These are phyloP conservation scores for Zapus hudsonius DNA, from an alignment of 2,113 vertebrate genomes.

Conservation along the genomic window DNA sequence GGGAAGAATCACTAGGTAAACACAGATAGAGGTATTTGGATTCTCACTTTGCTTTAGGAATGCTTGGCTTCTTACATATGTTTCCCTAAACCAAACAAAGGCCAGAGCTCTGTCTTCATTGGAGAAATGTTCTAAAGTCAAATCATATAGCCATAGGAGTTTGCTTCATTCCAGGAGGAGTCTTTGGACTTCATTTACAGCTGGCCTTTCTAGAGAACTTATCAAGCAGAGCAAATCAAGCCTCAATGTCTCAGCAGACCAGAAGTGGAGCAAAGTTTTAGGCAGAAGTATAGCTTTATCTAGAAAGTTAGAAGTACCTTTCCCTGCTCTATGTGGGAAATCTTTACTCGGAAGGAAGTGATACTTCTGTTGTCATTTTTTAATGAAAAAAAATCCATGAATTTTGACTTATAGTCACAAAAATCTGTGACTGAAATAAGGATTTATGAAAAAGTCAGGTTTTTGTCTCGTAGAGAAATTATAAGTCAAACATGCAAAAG, in stretches of 20 bases:
- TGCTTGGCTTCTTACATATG: not conserved
- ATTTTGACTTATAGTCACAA: not conserved
- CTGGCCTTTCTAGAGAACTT: not conserved
- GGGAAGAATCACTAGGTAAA: constrained; percentile 31
- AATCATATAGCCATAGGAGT: not conserved
- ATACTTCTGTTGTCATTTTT: not conserved
- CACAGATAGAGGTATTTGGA: not conserved
- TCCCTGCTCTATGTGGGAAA: not conserved
- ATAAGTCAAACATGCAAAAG: not conserved
- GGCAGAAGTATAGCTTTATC: not conserved
- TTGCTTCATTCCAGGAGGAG: not conserved
- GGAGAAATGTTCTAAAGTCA: not conserved
- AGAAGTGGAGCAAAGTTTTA: not conserved
- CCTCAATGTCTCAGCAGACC: not conserved
- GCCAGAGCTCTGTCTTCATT: not conserved
- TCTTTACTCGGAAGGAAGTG: not conserved
- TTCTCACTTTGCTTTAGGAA: not conserved
- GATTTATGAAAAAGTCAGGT: not conserved
- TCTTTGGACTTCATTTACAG: not conserved
- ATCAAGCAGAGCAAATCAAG: not conserved
- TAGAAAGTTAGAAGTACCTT: not conserved
- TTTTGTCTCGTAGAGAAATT: constrained; percentile 15
- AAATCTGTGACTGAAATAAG: not conserved
- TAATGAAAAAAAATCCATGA: not conserved
- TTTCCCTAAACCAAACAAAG: not conserved